Conservation (phyloP, 2,888 invertebrate genomes). For the Thysanoteuthis rhombus region DNA sequence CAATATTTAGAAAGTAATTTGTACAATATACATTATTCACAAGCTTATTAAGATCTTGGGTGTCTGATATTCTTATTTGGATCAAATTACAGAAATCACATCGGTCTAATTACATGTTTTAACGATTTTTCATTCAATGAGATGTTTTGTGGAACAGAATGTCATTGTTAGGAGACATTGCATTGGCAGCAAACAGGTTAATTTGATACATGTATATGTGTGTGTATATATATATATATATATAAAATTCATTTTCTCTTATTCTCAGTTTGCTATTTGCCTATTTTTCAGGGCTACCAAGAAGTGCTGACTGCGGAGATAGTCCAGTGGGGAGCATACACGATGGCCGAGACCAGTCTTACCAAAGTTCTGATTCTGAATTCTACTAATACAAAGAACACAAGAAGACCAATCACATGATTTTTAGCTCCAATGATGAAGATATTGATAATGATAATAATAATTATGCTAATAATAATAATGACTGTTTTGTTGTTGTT, state of each 20-base stretch:
- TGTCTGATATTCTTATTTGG: too few species aligned
- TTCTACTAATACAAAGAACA: conserved; percentile 65
- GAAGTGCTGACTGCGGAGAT: conserved; percentile 38
- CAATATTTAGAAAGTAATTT: too few species aligned
- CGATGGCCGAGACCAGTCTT: conserved; percentile 53
- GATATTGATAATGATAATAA: neutral
- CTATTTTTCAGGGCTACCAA: conserved; percentile 16
- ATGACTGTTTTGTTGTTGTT: neutral
- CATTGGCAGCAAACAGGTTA: too few species aligned
- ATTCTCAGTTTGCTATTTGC: neutral
- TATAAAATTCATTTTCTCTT: neutral
- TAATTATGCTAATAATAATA: neutral
- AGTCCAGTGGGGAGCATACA: conserved; percentile 45
- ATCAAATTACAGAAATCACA: too few species aligned
- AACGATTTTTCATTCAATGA: too few species aligned
- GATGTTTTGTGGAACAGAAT: too few species aligned
- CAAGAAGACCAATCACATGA: conserved; percentile 20
- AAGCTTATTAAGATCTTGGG: too few species aligned
- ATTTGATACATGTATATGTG: neutral
- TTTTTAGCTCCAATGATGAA: neutral
- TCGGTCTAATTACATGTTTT: too few species aligned
- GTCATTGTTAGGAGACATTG: too few species aligned
- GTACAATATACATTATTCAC: too few species aligned
- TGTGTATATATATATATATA: neutral
- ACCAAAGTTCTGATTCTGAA: conserved; percentile 69